Conservation (phyloP, 2,113 vertebrate genomes). For the Cranoglanis bouderius region DNA sequence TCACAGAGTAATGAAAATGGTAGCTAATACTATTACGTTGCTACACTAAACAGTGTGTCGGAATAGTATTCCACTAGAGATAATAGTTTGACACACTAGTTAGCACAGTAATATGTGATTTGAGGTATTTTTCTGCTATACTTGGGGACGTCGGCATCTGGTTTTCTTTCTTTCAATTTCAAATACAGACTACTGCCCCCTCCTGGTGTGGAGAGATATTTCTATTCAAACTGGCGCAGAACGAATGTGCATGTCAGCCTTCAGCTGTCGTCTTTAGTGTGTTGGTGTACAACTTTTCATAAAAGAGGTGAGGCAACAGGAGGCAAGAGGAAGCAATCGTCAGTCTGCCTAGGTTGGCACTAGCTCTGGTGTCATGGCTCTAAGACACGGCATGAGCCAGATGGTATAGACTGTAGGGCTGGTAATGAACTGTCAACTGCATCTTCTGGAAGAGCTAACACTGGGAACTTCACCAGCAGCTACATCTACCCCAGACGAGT, state of each 20-base stretch:
- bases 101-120: background rate
- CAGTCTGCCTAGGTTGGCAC: slow-evolving; percentile 30
- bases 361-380: slow-evolving; percentile 25
- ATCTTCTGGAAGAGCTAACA: slow-evolving; percentile 40
- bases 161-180: background rate
- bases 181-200: background rate
- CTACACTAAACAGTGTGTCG: background rate
- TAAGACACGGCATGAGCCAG: slow-evolving; percentile 35
- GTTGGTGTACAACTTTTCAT: slow-evolving; percentile 21
- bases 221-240: background rate
- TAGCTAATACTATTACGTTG: too few relatives aligned
- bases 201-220: background rate
- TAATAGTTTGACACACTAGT: background rate
- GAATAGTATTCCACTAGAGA: background rate
- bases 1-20: background rate
- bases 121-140: background rate
- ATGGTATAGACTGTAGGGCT: slow-evolving; percentile 39
- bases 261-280: background rate
- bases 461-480: slow-evolving; percentile 33
- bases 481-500: slow-evolving; percentile 9
- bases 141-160: too few relatives aligned
- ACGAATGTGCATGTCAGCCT: background rate
- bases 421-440: slow-evolving; percentile 40
- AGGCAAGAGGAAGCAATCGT: slow-evolving; percentile 29
- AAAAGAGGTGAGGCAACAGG: slow-evolving; percentile 27